phyloP scores from a whole-genome alignment of 1,140 invertebrate genomes.

The Lasioglossum baleicum region DNA sequence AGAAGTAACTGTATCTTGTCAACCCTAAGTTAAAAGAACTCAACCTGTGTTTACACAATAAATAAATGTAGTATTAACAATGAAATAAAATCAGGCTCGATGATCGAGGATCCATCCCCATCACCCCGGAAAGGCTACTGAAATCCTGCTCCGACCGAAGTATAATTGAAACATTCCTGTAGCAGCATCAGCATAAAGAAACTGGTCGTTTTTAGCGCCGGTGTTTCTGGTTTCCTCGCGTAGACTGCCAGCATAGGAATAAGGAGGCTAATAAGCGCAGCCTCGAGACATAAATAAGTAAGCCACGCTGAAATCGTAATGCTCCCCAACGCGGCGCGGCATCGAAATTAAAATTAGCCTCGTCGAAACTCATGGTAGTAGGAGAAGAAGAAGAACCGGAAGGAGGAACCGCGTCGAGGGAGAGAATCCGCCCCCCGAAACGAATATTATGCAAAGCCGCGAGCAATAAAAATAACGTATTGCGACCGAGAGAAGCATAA shows the following conservation, averaged over 20 bases:
- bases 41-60: too few species aligned
- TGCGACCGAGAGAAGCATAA: conserved; percentile 78
- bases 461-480: conserved; percentile 81
- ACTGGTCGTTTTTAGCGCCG: too few species aligned
- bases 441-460: conserved; percentile 80
- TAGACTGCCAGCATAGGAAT: background rate
- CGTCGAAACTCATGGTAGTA: background rate
- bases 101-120: too few species aligned
- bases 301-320: conserved; percentile 73
- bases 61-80: too few species aligned
- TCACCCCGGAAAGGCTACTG: too few species aligned
- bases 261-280: conserved; percentile 44
- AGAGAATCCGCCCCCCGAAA: conserved; percentile 60
- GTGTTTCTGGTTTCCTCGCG: background rate
- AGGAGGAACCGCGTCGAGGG: conserved; percentile 1
- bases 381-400: background rate
- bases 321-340: conserved; percentile 60
- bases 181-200: too few species aligned
- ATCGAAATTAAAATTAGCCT: conserved; percentile 80
- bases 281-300: conserved; percentile 74
- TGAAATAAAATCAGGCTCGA: too few species aligned
- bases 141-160: too few species aligned
- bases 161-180: too few species aligned
- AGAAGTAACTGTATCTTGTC: too few species aligned
- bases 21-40: too few species aligned